A percentile compares a stretch with the other conserved stretches of the same genome.
Conservation (phyloP, 2,113 vertebrate species). For the Bubalus kerabau region DNA sequence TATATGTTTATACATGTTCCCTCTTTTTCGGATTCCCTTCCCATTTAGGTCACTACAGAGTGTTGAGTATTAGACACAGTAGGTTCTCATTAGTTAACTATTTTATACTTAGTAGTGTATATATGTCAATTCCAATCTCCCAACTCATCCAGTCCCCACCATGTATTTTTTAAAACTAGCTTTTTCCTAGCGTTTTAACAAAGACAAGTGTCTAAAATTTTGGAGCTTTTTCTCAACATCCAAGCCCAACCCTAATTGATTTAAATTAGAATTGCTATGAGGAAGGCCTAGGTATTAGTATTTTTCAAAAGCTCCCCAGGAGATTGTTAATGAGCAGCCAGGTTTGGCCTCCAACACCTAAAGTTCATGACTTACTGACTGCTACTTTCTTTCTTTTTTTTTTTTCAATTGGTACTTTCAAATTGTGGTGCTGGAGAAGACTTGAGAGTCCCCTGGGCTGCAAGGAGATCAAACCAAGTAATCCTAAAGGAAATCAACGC, state of each 20-base stretch:
- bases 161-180: neutral
- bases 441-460: neutral
- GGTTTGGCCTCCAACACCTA: neutral
- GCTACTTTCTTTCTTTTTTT: neutral
- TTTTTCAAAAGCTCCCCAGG: neutral
- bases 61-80: neutral
- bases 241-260: neutral
- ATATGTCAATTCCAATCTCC: neutral
- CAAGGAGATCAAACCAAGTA: neutral
- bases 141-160: neutral
- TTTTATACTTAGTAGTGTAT: neutral
- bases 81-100: neutral
- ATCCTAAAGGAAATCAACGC: neutral
- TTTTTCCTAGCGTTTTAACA: neutral
- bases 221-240: neutral
- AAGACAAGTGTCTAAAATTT: neutral
- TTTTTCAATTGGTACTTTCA: neutral
- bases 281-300: neutral
- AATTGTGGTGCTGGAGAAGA: neutral
- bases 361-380: neutral
- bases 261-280: neutral
- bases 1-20: neutral
- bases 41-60: neutral
- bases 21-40: neutral
- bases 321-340: neutral